phyloP scores from a whole-genome alignment of 2,888 invertebrate genomes.

The Cantharis lateralis region DNA sequence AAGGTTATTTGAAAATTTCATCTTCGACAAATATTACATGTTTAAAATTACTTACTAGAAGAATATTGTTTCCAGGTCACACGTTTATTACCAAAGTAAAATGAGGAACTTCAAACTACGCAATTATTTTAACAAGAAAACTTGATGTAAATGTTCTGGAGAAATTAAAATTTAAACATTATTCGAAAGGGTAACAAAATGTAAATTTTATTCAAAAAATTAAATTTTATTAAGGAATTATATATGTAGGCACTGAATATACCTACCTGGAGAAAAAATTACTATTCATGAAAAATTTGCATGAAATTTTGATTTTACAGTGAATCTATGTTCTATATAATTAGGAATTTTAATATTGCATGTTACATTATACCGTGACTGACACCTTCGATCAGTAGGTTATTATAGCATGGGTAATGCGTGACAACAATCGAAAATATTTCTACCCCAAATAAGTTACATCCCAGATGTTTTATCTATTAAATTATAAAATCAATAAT shows the following conservation, averaged over 20 bases:
- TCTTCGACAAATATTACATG: background rate
- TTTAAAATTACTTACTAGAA: background rate
- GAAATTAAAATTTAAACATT: background rate
- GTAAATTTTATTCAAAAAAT: background rate
- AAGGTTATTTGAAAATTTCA: background rate
- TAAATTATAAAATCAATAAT: slow-evolving; percentile 14
- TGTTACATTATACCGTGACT: slow-evolving; percentile 13
- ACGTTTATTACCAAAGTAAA: background rate
- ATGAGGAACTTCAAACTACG: background rate
- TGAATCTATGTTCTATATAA: background rate
- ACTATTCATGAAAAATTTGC: background rate
- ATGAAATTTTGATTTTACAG: slow-evolving; percentile 12
- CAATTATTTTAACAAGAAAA: background rate
- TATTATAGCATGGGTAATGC: slow-evolving; percentile 5
- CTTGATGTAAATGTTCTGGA: background rate
- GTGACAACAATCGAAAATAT: slow-evolving; percentile 7
- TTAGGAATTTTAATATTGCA: slow-evolving; percentile 3
- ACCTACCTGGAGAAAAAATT: background rate
- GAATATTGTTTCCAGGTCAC: background rate
- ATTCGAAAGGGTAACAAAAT: background rate
- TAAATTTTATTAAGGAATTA: background rate
- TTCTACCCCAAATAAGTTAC: slow-evolving; percentile 7
- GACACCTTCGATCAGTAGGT: slow-evolving; percentile 6
- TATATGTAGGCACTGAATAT: too few relatives aligned
- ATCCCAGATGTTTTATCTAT: slow-evolving; percentile 18